Percentiles rank a stretch among this genome's conserved stretches.
phyloP scores from a whole-genome alignment of 2,113 vertebrate species.

The Callospermophilus lateralis region DNA sequence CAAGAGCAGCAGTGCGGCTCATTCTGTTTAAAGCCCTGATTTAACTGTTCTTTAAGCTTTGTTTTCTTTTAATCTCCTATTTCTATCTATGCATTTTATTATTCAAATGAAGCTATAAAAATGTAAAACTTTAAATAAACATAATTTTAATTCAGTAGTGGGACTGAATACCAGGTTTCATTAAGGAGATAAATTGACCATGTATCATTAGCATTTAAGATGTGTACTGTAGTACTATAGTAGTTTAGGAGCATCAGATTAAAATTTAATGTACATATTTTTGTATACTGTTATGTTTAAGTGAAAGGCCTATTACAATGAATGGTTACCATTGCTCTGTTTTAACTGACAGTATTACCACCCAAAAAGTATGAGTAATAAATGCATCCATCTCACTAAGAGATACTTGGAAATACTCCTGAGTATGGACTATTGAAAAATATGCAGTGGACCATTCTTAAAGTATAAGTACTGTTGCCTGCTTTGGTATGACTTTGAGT shows the following conservation, averaged over 20 bases:
- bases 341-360: neutral
- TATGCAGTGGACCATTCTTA: neutral
- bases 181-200: neutral
- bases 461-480: neutral
- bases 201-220: conserved; percentile 12
- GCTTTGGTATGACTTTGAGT: neutral
- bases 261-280: conserved; percentile 21
- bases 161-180: conserved; percentile 27
- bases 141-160: conserved; percentile 51
- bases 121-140: conserved; percentile 60
- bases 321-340: neutral
- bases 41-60: conserved; percentile 46
- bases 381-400: neutral
- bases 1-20: neutral
- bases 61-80: conserved; percentile 44
- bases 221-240: neutral
- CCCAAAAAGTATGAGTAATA: neutral
- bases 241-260: neutral
- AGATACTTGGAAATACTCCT: neutral
- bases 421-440: neutral
- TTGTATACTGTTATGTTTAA: conserved; percentile 8
- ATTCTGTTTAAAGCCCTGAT: neutral
- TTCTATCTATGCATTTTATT: conserved; percentile 32
- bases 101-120: conserved; percentile 59
- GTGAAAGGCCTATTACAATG: conserved; percentile 13